These are phyloP conservation scores for Ovis canadensis DNA, from an alignment of 2,113 vertebrate genomes.

Conservation along the genomic window DNA sequence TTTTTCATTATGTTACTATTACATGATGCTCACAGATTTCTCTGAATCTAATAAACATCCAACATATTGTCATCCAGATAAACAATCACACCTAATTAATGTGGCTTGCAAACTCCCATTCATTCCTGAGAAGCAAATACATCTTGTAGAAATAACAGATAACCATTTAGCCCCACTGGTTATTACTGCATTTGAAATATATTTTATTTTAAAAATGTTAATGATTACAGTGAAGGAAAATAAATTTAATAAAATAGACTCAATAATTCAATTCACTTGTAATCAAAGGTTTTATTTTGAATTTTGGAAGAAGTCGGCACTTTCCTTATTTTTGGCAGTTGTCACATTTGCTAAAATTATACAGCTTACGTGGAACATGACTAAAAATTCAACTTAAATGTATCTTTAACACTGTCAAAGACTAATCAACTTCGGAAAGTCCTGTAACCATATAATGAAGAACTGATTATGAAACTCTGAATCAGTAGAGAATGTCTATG, in stretches of 20 bases:
- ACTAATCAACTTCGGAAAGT: not conserved
- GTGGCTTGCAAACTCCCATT: not conserved
- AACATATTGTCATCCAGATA: slow-evolving; percentile 50
- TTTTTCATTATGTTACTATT: slow-evolving; percentile 36
- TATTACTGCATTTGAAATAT: not conserved
- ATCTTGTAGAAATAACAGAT: not conserved
- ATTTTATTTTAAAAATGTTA: slow-evolving; percentile 26
- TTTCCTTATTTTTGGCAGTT: not conserved
- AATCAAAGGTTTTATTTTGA: not conserved
- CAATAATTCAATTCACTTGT: not conserved
- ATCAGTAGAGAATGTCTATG: not conserved
- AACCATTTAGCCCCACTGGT: not conserved
- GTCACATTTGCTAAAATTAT: not conserved
- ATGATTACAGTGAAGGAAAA: not conserved
- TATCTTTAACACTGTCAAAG: not conserved
- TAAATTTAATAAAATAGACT: not conserved
- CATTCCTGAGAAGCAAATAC: slow-evolving; percentile 6
- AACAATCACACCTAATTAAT: slow-evolving; percentile 5
- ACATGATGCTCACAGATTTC: slow-evolving; percentile 26
- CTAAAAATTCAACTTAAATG: not conserved
- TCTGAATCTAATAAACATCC: slow-evolving; percentile 50
- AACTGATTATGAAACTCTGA: not conserved
- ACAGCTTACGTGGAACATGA: not conserved
- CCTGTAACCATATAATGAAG: not conserved
- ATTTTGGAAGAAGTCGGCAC: not conserved